Evolutionary conservation across 2,113 vertebrate genomes (phyloP).

Genomic region (Narcine bancroftii): DNA sequence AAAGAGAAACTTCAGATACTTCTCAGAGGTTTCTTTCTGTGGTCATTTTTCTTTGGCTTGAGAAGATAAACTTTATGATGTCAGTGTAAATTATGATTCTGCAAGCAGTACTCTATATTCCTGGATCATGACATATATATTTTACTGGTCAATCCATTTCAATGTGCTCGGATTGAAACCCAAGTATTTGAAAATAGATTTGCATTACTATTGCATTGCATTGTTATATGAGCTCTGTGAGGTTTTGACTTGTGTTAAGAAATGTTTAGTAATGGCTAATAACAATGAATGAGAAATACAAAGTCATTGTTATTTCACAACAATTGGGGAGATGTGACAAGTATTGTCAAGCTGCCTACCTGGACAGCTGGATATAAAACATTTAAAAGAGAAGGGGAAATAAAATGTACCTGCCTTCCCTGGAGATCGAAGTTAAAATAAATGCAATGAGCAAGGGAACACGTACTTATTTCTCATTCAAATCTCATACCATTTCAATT

Average conservation of each 20-base stretch:
- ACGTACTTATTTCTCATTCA: conserved; percentile 32
- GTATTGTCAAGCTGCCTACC: neutral
- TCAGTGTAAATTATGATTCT: neutral
- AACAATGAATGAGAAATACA: neutral
- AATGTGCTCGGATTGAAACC: neutral
- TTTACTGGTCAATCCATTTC: neutral
- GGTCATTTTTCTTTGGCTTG: neutral
- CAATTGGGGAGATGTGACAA: conserved; percentile 12
- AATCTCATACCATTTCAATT: conserved; percentile 36
- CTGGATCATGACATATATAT: neutral
- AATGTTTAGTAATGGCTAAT: neutral
- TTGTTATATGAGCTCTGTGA: neutral
- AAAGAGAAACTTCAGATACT: neutral
- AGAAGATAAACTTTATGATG: neutral
- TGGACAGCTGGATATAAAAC: conserved; percentile 29
- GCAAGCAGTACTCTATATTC: neutral
- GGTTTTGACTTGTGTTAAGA: neutral
- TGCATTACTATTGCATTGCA: neutral
- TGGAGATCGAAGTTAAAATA: conserved; percentile 16
- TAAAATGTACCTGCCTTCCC: conserved; percentile 25
- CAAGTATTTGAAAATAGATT: conserved; percentile 2
- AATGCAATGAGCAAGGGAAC: conserved; percentile 27
- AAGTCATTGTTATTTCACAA: conserved; percentile 17
- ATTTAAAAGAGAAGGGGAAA: conserved; percentile 25
- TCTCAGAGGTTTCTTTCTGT: neutral